These are phyloP conservation scores for Amiota minor DNA, from an alignment of 2,888 invertebrate species.

Conservation along the genomic window DNA sequence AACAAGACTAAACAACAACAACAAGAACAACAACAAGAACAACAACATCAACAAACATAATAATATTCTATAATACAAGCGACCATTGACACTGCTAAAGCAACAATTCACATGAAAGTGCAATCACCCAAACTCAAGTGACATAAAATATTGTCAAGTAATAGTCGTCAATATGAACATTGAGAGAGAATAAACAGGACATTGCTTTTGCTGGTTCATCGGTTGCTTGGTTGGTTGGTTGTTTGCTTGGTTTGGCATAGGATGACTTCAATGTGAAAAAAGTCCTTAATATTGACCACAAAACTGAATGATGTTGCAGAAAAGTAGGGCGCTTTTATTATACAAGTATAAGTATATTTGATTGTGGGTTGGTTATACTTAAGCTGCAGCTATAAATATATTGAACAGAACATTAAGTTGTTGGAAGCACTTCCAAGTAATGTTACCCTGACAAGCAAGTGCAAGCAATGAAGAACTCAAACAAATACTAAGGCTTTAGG, in stretches of 20 bases:
- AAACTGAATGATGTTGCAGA: conserved; percentile 1
- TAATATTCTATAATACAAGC: neutral
- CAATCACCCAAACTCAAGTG: conserved; percentile 40
- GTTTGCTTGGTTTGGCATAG: no score
- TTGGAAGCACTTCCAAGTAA: no score
- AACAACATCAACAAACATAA: conserved; percentile 19
- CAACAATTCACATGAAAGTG: conserved; percentile 40
- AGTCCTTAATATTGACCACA: conserved; percentile 10
- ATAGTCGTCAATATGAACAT: conserved; percentile 48
- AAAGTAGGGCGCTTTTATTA: neutral
- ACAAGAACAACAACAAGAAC: conserved; percentile 33
- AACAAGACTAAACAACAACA: conserved; percentile 42
- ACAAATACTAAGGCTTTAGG: no score
- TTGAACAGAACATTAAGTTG: conserved; percentile 29
- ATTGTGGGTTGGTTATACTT: neutral
- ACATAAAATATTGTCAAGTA: conserved; percentile 68
- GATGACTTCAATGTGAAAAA: neutral
- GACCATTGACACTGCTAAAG: conserved; percentile 51
- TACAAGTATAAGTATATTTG: neutral
- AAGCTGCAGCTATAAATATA: conserved; percentile 20
- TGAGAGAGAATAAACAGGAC: neutral
- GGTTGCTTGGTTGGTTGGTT: no score
- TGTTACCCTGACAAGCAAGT: no score
- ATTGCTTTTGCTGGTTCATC: neutral
- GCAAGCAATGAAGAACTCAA: no score